A percentile compares a stretch with the other conserved stretches of the same genome.
Conservation (phyloP, 2,797 vertebrate species). For the Poeciliopsis gracilis region DNA sequence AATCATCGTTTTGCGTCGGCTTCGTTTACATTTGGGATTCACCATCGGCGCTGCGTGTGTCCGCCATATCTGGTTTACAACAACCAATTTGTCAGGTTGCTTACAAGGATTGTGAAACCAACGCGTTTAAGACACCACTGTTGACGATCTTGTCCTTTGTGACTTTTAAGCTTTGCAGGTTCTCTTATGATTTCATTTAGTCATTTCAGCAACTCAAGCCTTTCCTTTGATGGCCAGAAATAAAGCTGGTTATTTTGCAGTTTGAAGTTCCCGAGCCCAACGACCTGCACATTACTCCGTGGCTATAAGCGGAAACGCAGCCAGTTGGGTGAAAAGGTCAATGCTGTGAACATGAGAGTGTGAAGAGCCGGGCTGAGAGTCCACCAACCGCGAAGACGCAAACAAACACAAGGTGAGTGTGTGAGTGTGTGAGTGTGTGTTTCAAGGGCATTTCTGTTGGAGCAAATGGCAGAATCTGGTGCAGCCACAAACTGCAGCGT, state of each 20-base stretch:
- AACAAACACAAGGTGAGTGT: not conserved
- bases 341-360: conserved; percentile 27
- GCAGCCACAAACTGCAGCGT: not conserved
- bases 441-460: conserved; percentile 16
- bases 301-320: conserved; percentile 17
- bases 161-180: not conserved
- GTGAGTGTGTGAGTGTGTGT: not conserved
- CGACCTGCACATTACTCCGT: conserved; percentile 6
- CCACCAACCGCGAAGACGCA: not conserved
- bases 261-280: not conserved
- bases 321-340: conserved; percentile 33
- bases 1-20: not conserved
- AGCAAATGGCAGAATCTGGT: conserved; percentile 11
- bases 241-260: not conserved
- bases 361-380: conserved; percentile 13
- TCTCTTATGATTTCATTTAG: not conserved
- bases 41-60: not conserved
- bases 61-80: not conserved
- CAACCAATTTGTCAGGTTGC: not conserved
- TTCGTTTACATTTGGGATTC: not conserved
- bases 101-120: not conserved
- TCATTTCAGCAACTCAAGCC: not conserved
- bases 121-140: not conserved
- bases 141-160: not conserved
- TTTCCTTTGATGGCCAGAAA: not conserved